A percentile compares a stretch with the other conserved stretches of the same genome.
phyloP scores from a whole-genome alignment of 1,140 invertebrate genomes.

The Ceratosolen solmsi region DNA sequence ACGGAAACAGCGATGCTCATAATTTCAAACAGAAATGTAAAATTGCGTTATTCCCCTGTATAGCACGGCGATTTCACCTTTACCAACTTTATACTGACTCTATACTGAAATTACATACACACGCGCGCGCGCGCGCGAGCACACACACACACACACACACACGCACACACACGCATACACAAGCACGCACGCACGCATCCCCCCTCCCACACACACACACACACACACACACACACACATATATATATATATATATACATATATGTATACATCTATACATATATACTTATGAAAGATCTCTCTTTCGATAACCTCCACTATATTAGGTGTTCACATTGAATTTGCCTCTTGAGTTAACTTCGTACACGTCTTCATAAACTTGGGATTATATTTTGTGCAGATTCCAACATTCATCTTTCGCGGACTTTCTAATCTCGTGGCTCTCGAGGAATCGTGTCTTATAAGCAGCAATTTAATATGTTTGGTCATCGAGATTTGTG shows the following conservation, averaged over 20 bases:
- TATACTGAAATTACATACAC: background rate
- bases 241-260: too few relatives aligned
- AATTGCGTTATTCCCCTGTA: background rate
- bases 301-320: background rate
- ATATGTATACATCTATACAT: too few relatives aligned
- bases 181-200: too few relatives aligned
- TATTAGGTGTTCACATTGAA: background rate
- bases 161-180: too few relatives aligned
- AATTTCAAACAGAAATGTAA: background rate
- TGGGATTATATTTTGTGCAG: constrained; percentile 10
- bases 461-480: background rate
- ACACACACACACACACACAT: too few relatives aligned
- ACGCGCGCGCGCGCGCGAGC: too few relatives aligned
- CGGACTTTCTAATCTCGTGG: background rate
- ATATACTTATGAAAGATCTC: background rate
- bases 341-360: background rate
- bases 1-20: background rate
- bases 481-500: background rate
- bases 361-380: background rate
- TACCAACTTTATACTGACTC: background rate
- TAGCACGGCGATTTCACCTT: background rate
- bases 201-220: too few relatives aligned
- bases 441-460: background rate
- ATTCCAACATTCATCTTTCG: background rate
- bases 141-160: too few relatives aligned